A percentile compares a stretch with the other conserved stretches of the same genome.
Evolutionary conservation across 1,140 invertebrate genomes (phyloP).

Genomic region (Drosophila watanabei): DNA sequence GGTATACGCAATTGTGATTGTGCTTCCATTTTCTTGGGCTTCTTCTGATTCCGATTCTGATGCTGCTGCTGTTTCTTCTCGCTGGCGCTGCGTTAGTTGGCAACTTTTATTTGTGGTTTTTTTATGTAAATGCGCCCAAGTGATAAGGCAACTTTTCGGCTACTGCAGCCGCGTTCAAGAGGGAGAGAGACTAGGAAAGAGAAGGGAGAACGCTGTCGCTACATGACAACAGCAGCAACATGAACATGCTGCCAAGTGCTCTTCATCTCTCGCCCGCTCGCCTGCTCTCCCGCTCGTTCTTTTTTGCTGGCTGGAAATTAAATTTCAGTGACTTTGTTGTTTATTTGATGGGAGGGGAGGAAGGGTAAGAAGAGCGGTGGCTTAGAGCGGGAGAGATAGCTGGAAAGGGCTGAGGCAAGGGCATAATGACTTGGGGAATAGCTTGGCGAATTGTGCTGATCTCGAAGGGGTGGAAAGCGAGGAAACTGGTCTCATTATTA

Average conservation of each 20-base stretch:
- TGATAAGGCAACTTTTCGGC: constrained; percentile 82
- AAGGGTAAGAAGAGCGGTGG: neutral
- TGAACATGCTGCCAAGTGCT: constrained; percentile 82
- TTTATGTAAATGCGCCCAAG: constrained; percentile 84
- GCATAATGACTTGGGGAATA: constrained; percentile 62
- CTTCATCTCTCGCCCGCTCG: constrained; percentile 41
- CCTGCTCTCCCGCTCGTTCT: constrained; percentile 11
- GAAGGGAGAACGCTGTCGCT: constrained; percentile 63
- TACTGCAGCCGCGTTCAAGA: constrained; percentile 50
- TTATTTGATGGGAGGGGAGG: constrained; percentile 54
- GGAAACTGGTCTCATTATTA: constrained; percentile 17
- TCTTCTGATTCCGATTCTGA: constrained; percentile 47
- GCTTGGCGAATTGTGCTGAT: constrained; percentile 21
- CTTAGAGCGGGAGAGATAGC: neutral
- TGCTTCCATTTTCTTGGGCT: constrained; percentile 70
- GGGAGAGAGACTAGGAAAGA: neutral
- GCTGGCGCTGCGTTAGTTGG: constrained; percentile 73
- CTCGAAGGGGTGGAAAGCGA: neutral
- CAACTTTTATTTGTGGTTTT: constrained; percentile 84
- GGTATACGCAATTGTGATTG: constrained; percentile 38
- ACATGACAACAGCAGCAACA: constrained; percentile 77
- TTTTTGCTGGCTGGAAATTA: constrained; percentile 72
- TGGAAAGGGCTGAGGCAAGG: constrained; percentile 27
- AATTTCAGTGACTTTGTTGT: constrained; percentile 84
- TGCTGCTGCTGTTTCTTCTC: constrained; percentile 31